Conservation (phyloP, 2,113 vertebrate species). For the Mola mola region DNA sequence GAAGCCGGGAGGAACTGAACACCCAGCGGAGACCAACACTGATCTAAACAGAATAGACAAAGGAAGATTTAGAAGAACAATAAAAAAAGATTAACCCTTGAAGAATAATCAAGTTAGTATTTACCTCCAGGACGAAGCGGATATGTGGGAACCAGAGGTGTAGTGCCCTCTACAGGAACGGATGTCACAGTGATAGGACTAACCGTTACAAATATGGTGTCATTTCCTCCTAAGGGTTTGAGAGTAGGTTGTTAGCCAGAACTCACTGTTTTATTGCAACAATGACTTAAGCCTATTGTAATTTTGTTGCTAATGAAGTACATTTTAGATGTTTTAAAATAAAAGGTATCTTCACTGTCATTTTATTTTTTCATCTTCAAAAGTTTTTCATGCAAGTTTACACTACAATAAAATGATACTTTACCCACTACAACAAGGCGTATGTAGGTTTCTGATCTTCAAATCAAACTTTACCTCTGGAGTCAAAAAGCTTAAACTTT, state of each 20-base stretch:
- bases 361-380: too few relatives aligned
- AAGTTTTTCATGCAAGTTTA: too few relatives aligned
- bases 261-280: neutral
- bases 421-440: too few relatives aligned
- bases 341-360: too few relatives aligned
- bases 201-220: conserved; percentile 35
- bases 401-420: too few relatives aligned
- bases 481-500: too few relatives aligned
- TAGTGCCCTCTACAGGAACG: conserved; percentile 47
- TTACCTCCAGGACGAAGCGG: conserved; percentile 83
- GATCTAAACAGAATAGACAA: conserved; percentile 65
- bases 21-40: conserved; percentile 85
- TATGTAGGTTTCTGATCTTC: too few relatives aligned
- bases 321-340: too few relatives aligned
- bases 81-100: neutral
- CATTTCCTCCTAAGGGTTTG: conserved; percentile 51
- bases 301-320: too few relatives aligned
- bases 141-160: conserved; percentile 78
- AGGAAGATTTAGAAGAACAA: neutral
- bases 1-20: conserved; percentile 75
- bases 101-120: conserved; percentile 6
- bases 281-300: neutral
- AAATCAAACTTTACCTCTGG: too few relatives aligned
- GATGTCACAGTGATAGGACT: conserved; percentile 58
- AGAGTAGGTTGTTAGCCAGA: neutral